Percentiles rank a stretch among this genome's conserved stretches.
Evolutionary conservation across 2,888 invertebrate genomes (phyloP).

Genomic region (Agriotes lineatus): DNA sequence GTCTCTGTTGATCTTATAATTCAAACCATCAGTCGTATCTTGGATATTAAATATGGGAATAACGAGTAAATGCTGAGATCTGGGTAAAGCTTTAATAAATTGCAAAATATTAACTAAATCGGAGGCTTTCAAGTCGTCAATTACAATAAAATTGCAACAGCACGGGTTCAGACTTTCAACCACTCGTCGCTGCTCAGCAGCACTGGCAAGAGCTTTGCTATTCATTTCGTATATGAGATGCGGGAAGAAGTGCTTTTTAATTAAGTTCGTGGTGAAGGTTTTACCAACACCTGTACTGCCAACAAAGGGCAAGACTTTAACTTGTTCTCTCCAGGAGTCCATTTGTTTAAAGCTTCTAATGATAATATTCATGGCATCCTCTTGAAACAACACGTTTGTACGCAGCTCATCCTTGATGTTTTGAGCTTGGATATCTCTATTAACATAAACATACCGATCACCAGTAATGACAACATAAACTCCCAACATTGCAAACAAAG

Average conservation of each 20-base stretch:
- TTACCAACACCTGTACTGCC: conserved; percentile 59
- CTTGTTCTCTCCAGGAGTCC: conserved; percentile 36
- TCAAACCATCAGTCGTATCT: conserved; percentile 47
- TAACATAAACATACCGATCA: neutral
- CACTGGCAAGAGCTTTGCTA: conserved; percentile 36
- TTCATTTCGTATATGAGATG: conserved; percentile 46
- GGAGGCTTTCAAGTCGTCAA: conserved; percentile 55
- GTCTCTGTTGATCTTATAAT: conserved; percentile 47
- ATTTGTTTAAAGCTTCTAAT: conserved; percentile 48
- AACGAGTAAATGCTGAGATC: conserved; percentile 47
- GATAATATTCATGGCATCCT: conserved; percentile 45
- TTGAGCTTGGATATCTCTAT: neutral
- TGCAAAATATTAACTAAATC: conserved; percentile 49
- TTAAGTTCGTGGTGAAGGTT: conserved; percentile 55
- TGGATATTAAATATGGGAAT: conserved; percentile 57
- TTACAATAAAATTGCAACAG: conserved; percentile 54
- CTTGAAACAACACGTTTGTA: conserved; percentile 44
- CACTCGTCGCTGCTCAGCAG: conserved; percentile 35
- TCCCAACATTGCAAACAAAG: neutral
- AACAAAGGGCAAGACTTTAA: conserved; percentile 54
- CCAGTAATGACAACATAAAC: neutral
- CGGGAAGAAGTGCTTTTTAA: conserved; percentile 52
- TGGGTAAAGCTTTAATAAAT: conserved; percentile 53
- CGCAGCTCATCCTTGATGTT: conserved; percentile 11
- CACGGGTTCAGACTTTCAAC: conserved; percentile 19